Evolutionary conservation across 2,888 invertebrate species (phyloP).

Genomic region (Hydrotaea cyrtoneurina): DNA sequence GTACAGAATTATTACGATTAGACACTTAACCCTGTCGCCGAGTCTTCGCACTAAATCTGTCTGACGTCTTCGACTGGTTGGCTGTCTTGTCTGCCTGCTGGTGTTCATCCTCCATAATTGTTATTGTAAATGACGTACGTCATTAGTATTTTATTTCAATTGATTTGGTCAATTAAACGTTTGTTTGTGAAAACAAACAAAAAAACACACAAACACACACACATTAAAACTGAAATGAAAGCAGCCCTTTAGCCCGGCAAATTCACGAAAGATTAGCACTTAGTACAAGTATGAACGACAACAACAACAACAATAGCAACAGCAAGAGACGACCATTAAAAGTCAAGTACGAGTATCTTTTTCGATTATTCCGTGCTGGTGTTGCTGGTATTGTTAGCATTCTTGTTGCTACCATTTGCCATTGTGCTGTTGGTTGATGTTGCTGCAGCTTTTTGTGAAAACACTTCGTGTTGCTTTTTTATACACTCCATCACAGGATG

Average conservation of each 20-base stretch:
- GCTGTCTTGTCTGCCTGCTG: not conserved
- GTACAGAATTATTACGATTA: constrained; percentile 7
- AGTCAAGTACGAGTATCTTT: constrained; percentile 48
- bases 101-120: constrained; percentile 5
- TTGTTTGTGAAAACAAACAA: not conserved
- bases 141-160: constrained; percentile 42
- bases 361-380: constrained; percentile 24
- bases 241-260: not conserved
- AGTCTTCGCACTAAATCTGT: constrained; percentile 10
- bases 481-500: too few relatives aligned
- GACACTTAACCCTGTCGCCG: constrained; percentile 17
- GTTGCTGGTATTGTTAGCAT: constrained; percentile 5
- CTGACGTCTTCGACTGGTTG: not conserved
- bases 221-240: constrained; percentile 8
- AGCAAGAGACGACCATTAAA: constrained; percentile 54
- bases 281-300: constrained; percentile 55
- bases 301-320: constrained; percentile 35
- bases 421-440: constrained; percentile 40
- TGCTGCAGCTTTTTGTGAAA: constrained; percentile 32
- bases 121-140: constrained; percentile 18
- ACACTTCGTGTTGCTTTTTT: too few relatives aligned
- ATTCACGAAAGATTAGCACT: constrained; percentile 53
- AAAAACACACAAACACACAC: too few relatives aligned
- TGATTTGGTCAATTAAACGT: constrained; percentile 38
- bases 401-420: not conserved